phyloP scores from a whole-genome alignment of 2,888 invertebrate species.

The Cataglyphis cursor region DNA sequence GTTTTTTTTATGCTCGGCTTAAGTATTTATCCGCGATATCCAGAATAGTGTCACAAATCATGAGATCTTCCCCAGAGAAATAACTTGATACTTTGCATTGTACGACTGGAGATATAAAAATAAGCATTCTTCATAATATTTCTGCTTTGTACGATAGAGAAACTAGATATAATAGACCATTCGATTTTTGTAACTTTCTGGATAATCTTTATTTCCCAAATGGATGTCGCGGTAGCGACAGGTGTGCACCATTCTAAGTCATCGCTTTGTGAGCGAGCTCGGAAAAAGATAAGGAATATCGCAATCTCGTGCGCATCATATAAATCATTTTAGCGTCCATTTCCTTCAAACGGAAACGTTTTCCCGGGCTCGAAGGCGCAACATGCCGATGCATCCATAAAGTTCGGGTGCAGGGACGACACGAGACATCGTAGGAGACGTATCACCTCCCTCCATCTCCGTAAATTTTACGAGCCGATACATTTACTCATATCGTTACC shows the following conservation, averaged over 20 bases:
- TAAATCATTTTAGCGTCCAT: conserved; percentile 39
- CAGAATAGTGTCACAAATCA: neutral
- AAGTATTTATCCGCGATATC: neutral
- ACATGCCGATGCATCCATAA: conserved; percentile 37
- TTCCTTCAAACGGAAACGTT: conserved; percentile 27
- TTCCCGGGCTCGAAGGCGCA: conserved; percentile 40
- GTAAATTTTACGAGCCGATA: conserved; percentile 80
- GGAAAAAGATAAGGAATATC: conserved; percentile 28
- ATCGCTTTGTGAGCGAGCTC: conserved; percentile 15
- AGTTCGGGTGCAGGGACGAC: neutral
- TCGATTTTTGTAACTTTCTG: neutral
- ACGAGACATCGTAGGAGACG: neutral
- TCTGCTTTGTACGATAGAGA: neutral
- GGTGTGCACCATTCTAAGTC: conserved; percentile 19
- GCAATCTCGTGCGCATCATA: conserved; percentile 38
- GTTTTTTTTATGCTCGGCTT: neutral
- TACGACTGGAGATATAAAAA: neutral
- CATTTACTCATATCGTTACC: conserved; percentile 71
- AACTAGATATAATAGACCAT: neutral
- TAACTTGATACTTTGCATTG: neutral
- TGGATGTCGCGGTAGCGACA: conserved; percentile 19
- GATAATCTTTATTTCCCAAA: neutral
- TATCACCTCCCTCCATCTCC: conserved; percentile 46
- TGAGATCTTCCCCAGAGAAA: neutral
- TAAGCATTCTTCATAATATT: neutral